Conservation (phyloP, 2,113 vertebrate species). For the Saimiri boliviensis region DNA sequence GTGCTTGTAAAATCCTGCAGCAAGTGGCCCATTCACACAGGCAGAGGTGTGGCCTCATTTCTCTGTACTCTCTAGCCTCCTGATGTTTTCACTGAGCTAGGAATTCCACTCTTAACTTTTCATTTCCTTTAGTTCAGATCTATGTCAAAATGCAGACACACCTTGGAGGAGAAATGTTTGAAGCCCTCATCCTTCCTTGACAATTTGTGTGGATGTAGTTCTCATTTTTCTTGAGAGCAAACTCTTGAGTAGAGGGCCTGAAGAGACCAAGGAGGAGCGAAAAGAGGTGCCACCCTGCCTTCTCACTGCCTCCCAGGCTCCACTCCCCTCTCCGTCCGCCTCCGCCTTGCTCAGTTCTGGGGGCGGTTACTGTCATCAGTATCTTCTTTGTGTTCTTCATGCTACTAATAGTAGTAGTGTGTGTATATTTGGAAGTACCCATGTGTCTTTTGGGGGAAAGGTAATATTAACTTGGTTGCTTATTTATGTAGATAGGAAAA, state of each 20-base stretch:
- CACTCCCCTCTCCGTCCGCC: background rate
- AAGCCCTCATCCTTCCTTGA: background rate
- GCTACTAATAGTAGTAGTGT: background rate
- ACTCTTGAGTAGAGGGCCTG: background rate
- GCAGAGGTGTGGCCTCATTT: background rate
- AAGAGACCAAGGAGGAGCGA: background rate
- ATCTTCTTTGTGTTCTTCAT: background rate
- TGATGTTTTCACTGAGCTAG: rapidly evolving
- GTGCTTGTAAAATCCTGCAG: rapidly evolving
- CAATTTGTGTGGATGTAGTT: background rate
- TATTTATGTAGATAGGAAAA: background rate
- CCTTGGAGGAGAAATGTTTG: background rate
- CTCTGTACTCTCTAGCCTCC: rapidly evolving
- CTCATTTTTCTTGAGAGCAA: background rate
- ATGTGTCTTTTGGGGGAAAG: background rate
- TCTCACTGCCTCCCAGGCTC: background rate
- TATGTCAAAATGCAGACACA: background rate
- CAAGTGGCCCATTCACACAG: rapidly evolving
- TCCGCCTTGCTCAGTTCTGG: background rate
- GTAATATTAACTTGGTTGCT: background rate
- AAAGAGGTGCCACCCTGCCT: background rate
- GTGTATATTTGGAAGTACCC: background rate
- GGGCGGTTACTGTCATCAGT: rapidly evolving
- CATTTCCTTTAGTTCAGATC: background rate
- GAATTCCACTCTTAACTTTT: rapidly evolving